Evolutionary conservation across 2,113 vertebrate species (phyloP).

Genomic region (Phrynosoma platyrhinos): DNA sequence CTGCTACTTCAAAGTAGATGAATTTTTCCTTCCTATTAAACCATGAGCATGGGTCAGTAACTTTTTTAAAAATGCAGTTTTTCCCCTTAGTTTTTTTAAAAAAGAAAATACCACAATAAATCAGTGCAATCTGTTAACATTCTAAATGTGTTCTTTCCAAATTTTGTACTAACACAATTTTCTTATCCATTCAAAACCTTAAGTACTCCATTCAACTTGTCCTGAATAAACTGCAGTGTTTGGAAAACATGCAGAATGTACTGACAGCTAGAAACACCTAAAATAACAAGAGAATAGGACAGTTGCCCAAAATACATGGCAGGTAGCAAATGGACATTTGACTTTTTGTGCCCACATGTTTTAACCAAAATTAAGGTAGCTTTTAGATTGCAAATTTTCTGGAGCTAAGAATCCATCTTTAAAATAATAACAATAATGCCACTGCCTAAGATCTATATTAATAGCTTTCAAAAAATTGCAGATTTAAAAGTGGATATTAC

Average conservation of each 20-base stretch:
- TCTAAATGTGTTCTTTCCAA: no score
- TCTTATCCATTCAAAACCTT: not conserved
- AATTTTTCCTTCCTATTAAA: no score
- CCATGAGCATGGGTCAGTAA: no score
- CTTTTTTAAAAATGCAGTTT: no score
- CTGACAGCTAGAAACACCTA: not conserved
- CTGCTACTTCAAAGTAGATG: no score
- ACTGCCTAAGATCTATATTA: no score
- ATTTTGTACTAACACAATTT: not conserved
- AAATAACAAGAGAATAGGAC: not conserved
- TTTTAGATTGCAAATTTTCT: not conserved
- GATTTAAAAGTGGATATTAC: not conserved
- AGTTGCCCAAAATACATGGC: not conserved
- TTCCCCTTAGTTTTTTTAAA: no score
- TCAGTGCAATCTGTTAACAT: no score
- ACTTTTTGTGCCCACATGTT: not conserved
- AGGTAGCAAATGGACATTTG: not conserved
- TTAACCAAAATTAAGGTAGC: not conserved
- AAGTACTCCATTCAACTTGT: not conserved
- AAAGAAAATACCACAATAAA: no score
- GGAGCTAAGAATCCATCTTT: not conserved
- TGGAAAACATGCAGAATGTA: not conserved
- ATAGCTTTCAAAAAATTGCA: not conserved
- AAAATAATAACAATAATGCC: no score
- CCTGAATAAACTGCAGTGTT: not conserved